These are phyloP conservation scores for Brachionichthys hirsutus DNA, from an alignment of 2,113 vertebrate species.

Conservation along the genomic window DNA sequence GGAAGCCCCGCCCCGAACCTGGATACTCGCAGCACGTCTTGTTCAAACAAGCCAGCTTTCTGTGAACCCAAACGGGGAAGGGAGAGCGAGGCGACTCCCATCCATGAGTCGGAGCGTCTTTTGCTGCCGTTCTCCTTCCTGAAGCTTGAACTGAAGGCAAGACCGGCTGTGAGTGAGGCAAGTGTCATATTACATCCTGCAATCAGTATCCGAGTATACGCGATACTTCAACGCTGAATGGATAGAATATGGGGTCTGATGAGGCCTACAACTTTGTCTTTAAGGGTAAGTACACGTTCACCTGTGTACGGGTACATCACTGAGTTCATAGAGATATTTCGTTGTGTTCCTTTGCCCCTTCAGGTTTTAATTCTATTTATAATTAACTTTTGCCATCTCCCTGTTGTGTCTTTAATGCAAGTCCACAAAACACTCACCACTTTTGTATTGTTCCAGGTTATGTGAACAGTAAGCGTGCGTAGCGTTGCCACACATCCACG, in stretches of 20 bases:
- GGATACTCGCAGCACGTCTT: constrained; percentile 50
- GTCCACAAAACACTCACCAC: background rate
- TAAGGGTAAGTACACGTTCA: constrained; percentile 82
- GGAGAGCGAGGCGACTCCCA: constrained; percentile 22
- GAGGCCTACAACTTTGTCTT: constrained; percentile 97
- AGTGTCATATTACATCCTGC: constrained; percentile 45
- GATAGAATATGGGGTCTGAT: constrained; percentile 79
- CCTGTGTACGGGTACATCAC: background rate
- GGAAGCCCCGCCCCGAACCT: constrained; percentile 49
- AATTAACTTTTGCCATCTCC: no score
- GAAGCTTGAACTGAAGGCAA: constrained; percentile 9
- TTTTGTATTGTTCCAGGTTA: background rate
- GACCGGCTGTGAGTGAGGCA: constrained; percentile 16
- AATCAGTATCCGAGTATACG: constrained; percentile 23
- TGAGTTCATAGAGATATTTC: constrained; percentile 15
- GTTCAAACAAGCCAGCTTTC: constrained; percentile 61
- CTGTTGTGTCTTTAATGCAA: background rate
- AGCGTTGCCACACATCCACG: no score
- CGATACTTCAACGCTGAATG: constrained; percentile 45
- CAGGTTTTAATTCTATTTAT: no score
- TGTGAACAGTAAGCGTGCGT: background rate
- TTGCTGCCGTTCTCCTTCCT: constrained; percentile 9
- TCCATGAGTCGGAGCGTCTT: constrained; percentile 16
- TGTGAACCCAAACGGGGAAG: constrained; percentile 25
- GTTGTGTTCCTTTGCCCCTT: no score